These are phyloP conservation scores for Galaxias olidus DNA, from an alignment of 2,797 vertebrate species.

Conservation along the genomic window DNA sequence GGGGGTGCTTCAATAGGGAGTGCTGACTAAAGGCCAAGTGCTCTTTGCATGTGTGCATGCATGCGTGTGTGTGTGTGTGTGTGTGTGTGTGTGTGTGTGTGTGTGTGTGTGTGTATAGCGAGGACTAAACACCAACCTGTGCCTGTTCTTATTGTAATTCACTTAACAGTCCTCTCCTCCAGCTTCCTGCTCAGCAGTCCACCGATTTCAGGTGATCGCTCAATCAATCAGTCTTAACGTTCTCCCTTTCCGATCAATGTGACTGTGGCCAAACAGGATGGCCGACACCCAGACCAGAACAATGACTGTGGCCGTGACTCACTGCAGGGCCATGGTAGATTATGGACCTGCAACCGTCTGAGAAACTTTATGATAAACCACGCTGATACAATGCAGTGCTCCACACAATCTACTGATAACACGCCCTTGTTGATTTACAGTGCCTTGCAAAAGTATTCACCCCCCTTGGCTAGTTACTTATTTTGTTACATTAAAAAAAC, in stretches of 20 bases:
- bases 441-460: too few species aligned
- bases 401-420: not conserved
- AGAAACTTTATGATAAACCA: too few species aligned
- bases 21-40: conserved; percentile 52
- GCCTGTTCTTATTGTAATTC: conserved; percentile 7
- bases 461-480: too few species aligned
- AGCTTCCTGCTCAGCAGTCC: too few species aligned
- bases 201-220: too few species aligned
- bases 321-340: too few species aligned
- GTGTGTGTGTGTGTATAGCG: conserved; percentile 15
- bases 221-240: conserved; percentile 38
- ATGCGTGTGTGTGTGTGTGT: conserved; percentile 19
- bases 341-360: too few species aligned
- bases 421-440: too few species aligned
- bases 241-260: conserved; percentile 22
- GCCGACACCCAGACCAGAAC: conserved; percentile 47
- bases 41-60: too few species aligned
- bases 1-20: conserved; percentile 55
- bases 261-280: conserved; percentile 15
- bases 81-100: conserved; percentile 4
- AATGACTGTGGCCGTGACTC: conserved; percentile 35
- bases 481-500: too few species aligned
- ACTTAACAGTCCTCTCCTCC: too few species aligned
- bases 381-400: not conserved
- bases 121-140: conserved; percentile 34